Evolutionary conservation across 2,113 vertebrate genomes (phyloP).

Genomic region (Gymnocephalus cernua): DNA sequence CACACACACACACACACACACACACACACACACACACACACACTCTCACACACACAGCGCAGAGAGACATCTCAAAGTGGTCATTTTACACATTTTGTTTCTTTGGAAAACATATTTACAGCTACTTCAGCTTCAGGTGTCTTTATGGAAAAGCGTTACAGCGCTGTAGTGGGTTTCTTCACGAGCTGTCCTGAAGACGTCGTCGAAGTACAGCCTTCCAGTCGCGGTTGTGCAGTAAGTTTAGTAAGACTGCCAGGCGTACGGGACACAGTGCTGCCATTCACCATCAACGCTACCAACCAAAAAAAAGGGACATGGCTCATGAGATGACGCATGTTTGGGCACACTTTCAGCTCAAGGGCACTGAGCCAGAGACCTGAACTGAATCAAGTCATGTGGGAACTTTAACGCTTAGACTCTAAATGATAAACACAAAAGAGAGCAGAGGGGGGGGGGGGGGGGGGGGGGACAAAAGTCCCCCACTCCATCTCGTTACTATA

Average conservation of each 20-base stretch:
- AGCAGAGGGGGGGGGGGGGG: too few relatives aligned
- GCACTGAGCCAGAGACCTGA: background rate
- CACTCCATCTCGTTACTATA: slow-evolving; percentile 22
- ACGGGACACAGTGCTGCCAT: slow-evolving; percentile 1
- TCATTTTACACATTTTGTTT: slow-evolving; percentile 45
- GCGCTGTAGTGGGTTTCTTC: slow-evolving; percentile 4
- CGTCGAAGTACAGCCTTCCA: background rate
- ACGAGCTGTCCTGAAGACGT: slow-evolving; percentile 10
- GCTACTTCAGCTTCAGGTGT: slow-evolving; percentile 24
- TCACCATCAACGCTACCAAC: background rate
- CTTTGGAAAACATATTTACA: slow-evolving; percentile 73
- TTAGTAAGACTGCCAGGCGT: slow-evolving; percentile 20
- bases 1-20: slow-evolving; percentile 12
- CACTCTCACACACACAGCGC: slow-evolving; percentile 17
- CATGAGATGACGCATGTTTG: background rate
- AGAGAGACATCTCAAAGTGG: slow-evolving; percentile 48
- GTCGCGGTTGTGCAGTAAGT: slow-evolving; percentile 18
- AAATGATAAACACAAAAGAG: background rate
- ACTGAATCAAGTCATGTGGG: slow-evolving; percentile 7
- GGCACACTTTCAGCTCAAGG: background rate
- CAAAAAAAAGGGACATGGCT: background rate
- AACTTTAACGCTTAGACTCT: background rate
- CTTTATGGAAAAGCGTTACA: background rate
- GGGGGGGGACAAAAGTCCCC: too few relatives aligned
- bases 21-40: slow-evolving; percentile 5